phyloP scores from a whole-genome alignment of 2,113 vertebrate genomes.

The Empidonax traillii region DNA sequence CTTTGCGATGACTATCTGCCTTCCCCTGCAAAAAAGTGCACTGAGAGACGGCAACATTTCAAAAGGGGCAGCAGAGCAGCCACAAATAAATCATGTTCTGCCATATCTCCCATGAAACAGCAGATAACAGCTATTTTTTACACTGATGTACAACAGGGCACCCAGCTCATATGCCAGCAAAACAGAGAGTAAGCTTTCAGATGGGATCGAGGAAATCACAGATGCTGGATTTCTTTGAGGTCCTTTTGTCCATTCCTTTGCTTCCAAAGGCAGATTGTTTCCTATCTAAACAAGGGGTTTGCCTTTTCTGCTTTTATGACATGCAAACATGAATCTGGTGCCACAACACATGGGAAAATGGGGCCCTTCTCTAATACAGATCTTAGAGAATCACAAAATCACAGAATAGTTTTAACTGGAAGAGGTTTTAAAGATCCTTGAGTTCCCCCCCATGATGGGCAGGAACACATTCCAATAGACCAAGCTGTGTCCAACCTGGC shows the following conservation, averaged over 20 bases:
- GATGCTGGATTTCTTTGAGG: not conserved
- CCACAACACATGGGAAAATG: not conserved
- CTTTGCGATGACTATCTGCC: constrained; percentile 32
- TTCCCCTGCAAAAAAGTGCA: not conserved
- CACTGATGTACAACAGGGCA: constrained; percentile 21
- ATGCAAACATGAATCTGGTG: not conserved
- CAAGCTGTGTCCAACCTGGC: not conserved
- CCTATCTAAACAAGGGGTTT: not conserved
- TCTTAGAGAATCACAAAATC: not conserved
- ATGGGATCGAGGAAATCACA: not conserved
- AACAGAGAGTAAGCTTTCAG: not conserved
- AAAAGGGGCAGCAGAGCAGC: constrained; percentile 17
- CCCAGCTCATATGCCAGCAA: constrained; percentile 31
- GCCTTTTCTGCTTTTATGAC: not conserved
- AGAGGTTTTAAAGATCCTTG: not conserved
- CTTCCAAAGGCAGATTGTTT: not conserved
- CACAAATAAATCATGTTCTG: constrained; percentile 38
- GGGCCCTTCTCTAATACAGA: not conserved
- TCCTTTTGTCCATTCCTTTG: not conserved
- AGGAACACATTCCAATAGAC: not conserved
- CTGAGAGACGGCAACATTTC: not conserved
- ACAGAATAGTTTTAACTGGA: not conserved
- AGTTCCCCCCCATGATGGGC: not conserved
- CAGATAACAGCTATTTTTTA: constrained; percentile 47
- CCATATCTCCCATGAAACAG: not conserved